phyloP scores from a whole-genome alignment of 1,140 invertebrate species.

The Panagrolaimus sp. region DNA sequence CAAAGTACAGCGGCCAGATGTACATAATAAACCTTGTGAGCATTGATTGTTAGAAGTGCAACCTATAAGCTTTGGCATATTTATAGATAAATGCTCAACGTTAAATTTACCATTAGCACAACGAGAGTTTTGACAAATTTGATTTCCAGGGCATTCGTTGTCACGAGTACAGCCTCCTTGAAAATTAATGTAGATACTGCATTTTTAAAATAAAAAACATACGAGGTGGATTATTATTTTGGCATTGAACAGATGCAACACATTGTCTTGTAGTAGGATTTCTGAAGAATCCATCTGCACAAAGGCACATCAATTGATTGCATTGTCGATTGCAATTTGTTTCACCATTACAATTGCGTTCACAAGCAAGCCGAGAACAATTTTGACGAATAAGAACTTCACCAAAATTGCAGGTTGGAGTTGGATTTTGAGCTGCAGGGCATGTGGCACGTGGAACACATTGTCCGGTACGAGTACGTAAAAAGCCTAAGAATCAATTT shows the following conservation, averaged over 20 bases:
- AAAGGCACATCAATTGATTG: slow-evolving; percentile 3
- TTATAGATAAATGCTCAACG: background rate
- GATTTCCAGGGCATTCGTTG: background rate
- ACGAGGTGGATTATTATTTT: background rate
- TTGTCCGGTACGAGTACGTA: too few relatives aligned
- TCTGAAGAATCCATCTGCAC: slow-evolving; percentile 10
- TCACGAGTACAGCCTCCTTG: background rate
- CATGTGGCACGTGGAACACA: too few relatives aligned
- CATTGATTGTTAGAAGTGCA: background rate
- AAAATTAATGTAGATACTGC: background rate
- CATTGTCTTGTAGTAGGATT: background rate
- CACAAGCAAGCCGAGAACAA: slow-evolving; percentile 4
- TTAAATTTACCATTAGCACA: too few relatives aligned
- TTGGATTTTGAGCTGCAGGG: too few relatives aligned
- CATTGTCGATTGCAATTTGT: slow-evolving; percentile 1
- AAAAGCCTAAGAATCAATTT: too few relatives aligned
- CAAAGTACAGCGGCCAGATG: background rate
- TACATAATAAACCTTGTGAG: background rate
- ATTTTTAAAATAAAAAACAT: background rate
- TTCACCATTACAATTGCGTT: background rate
- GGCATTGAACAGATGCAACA: background rate
- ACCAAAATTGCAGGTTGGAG: background rate
- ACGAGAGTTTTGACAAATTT: too few relatives aligned
- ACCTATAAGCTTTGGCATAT: background rate
- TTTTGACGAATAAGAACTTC: slow-evolving; percentile 5